Percentiles rank a stretch among this genome's conserved stretches.
Evolutionary conservation across 1,140 invertebrate genomes (phyloP).

Genomic region (Drosophila prosaltans): DNA sequence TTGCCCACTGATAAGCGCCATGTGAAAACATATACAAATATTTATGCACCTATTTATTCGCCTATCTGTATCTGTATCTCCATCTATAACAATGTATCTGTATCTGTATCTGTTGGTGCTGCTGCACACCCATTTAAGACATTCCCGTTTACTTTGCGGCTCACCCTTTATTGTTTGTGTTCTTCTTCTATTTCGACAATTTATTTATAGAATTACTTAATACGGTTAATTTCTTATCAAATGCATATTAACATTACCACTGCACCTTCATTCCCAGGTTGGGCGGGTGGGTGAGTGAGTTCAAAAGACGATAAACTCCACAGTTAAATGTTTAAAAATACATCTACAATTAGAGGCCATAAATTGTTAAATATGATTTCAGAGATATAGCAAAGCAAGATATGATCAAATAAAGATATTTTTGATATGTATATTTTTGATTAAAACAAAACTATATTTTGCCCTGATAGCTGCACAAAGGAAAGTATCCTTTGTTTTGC

Average conservation of each 20-base stretch:
- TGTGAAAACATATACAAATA: constrained; percentile 72
- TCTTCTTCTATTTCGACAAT: constrained; percentile 4
- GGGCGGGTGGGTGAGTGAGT: not conserved
- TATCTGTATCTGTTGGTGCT: constrained; percentile 17
- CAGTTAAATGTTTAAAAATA: not conserved
- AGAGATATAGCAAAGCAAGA: too few species aligned
- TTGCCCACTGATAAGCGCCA: constrained; percentile 66
- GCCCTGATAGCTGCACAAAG: too few species aligned
- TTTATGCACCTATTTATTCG: constrained; percentile 61
- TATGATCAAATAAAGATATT: too few species aligned
- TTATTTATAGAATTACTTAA: constrained; percentile 13
- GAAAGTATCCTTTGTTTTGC: too few species aligned
- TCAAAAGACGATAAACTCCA: not conserved
- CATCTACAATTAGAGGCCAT: too few species aligned
- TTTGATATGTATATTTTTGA: too few species aligned
- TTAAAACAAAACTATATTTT: too few species aligned
- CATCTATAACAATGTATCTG: constrained; percentile 15
- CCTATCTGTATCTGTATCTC: constrained; percentile 16
- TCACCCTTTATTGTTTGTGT: not conserved
- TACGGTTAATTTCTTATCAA: constrained; percentile 5
- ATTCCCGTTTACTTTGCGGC: not conserved
- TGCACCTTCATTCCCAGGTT: not conserved
- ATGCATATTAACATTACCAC: not conserved
- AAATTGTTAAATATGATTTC: too few species aligned
- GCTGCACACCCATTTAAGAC: not conserved